A percentile compares a stretch with the other conserved stretches of the same genome.
These are phyloP conservation scores for Oxycera nigricornis DNA, from an alignment of 2,888 invertebrate species.

Conservation along the genomic window DNA sequence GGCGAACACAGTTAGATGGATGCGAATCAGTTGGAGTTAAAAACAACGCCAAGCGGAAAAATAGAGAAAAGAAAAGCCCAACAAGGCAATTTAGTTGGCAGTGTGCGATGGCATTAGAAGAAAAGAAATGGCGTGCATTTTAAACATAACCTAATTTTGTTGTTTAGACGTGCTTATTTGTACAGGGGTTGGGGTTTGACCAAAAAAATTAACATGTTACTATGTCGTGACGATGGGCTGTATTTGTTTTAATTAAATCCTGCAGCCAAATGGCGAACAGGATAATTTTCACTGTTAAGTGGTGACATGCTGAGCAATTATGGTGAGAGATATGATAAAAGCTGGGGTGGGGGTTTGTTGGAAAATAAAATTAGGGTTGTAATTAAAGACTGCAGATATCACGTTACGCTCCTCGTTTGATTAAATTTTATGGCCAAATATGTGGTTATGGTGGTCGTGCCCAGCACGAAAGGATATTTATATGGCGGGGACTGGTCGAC, in stretches of 20 bases:
- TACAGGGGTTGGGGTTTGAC: not conserved
- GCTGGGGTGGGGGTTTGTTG: not conserved
- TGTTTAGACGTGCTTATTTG: constrained; percentile 3
- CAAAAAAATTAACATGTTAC: constrained; percentile 12
- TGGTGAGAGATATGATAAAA: constrained; percentile 25
- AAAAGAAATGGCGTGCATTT: constrained; percentile 28
- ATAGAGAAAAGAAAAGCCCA: not conserved
- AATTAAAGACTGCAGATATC: constrained; percentile 9
- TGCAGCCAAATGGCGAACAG: constrained; percentile 19
- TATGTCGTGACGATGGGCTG: constrained; percentile 16
- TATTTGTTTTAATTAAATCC: constrained; percentile 36
- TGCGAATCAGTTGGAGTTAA: not conserved
- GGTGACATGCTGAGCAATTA: constrained; percentile 28
- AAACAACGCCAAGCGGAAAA: not conserved
- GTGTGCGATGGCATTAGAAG: constrained; percentile 6
- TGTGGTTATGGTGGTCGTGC: not conserved
- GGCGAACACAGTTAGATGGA: constrained; percentile 3
- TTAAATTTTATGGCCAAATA: constrained; percentile 12
- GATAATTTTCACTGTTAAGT: constrained; percentile 19
- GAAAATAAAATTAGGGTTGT: constrained; percentile 20
- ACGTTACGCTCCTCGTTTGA: constrained; percentile 6
- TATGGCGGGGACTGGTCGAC: too few species aligned
- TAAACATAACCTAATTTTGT: constrained; percentile 14
- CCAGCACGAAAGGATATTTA: constrained; percentile 4
- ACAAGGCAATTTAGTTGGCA: constrained; percentile 4